phyloP scores from a whole-genome alignment of 2,113 vertebrate genomes.

The Coturnix japonica region DNA sequence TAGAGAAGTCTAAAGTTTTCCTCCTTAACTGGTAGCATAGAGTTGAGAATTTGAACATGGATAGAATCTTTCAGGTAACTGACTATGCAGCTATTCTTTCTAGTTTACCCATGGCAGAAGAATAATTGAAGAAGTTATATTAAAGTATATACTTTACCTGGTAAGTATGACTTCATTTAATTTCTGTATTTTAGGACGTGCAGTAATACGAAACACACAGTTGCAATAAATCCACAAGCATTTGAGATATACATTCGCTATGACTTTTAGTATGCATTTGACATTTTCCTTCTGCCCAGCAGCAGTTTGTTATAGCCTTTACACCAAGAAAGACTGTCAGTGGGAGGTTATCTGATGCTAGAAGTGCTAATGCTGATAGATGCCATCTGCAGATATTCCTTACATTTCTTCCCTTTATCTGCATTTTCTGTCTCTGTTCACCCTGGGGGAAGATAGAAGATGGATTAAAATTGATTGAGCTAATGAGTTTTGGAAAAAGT shows the following conservation, averaged over 20 bases:
- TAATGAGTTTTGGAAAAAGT: constrained; percentile 15
- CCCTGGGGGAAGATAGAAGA: not conserved
- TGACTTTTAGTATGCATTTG: not conserved
- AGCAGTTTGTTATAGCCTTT: constrained; percentile 6
- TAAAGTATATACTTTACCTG: not conserved
- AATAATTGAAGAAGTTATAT: not conserved
- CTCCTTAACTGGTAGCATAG: not conserved
- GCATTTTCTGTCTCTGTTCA: not conserved
- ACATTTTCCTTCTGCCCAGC: constrained; percentile 7
- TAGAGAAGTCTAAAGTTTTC: not conserved
- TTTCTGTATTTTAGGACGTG: not conserved
- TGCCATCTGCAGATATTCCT: not conserved
- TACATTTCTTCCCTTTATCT: not conserved
- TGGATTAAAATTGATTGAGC: constrained; percentile 16
- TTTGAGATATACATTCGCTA: not conserved
- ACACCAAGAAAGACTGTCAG: not conserved
- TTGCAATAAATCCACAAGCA: not conserved
- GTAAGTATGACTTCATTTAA: not conserved
- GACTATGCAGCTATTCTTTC: not conserved
- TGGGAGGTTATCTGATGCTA: not conserved
- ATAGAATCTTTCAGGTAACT: not conserved
- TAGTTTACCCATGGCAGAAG: not conserved
- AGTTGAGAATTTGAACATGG: not conserved
- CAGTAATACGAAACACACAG: not conserved
- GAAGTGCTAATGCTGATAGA: not conserved